Conservation (phyloP, 2,888 invertebrate species). For the Sinotaia quadrata region DNA sequence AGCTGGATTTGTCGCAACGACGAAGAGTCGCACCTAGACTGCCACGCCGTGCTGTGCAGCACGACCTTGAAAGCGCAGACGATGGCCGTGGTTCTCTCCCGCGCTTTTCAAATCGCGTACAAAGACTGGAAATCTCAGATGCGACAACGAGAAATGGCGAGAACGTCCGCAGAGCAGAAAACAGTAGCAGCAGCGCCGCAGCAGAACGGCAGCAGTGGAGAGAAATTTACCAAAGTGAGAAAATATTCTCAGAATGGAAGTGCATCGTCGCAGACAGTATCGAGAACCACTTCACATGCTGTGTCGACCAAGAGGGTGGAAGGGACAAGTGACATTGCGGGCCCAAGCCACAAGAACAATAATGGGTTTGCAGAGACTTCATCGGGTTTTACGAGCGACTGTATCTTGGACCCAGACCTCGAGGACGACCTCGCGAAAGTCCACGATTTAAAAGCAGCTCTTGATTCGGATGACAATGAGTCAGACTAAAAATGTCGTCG, state of each 20-base stretch:
- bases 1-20: slow-evolving; percentile 59
- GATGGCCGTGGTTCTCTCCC: slow-evolving; percentile 58
- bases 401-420: slow-evolving; percentile 25
- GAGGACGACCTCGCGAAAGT: slow-evolving; percentile 9
- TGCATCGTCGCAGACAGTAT: neutral
- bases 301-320: neutral
- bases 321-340: neutral
- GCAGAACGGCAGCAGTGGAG: neutral
- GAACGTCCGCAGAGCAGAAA: neutral
- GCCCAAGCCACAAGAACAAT: too few species aligned
- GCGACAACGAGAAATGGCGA: slow-evolving; percentile 28
- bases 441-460: slow-evolving; percentile 2
- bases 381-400: slow-evolving; percentile 16
- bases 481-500: neutral
- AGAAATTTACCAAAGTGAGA: neutral
- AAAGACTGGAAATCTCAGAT: slow-evolving; percentile 61
- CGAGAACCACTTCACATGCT: neutral
- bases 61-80: slow-evolving; percentile 56
- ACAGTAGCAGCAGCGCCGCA: neutral
- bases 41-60: slow-evolving; percentile 62
- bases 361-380: neutral
- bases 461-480: slow-evolving; percentile 4
- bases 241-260: neutral
- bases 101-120: slow-evolving; percentile 64
- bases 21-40: slow-evolving; percentile 38